phyloP scores from a whole-genome alignment of 2,113 vertebrate species.

The Garra rufa region DNA sequence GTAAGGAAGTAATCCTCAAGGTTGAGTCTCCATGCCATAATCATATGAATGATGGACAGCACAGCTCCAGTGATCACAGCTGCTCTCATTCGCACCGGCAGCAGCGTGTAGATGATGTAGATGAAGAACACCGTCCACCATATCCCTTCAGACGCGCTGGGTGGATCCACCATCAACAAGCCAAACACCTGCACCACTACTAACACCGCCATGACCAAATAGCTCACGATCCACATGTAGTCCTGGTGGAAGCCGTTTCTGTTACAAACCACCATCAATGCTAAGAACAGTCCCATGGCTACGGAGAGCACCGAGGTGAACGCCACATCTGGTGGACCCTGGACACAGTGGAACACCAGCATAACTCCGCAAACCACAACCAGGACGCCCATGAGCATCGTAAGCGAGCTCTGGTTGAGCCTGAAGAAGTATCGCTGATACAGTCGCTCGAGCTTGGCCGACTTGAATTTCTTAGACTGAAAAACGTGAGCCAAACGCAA shows the following conservation, averaged over 20 bases:
- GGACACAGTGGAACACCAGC: slow-evolving; percentile 87
- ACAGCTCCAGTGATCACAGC: slow-evolving; percentile 87
- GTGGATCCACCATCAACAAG: slow-evolving; percentile 79
- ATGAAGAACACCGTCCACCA: slow-evolving; percentile 97
- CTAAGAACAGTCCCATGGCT: slow-evolving; percentile 85
- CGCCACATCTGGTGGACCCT: slow-evolving; percentile 65
- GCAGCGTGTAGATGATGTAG: slow-evolving; percentile 95
- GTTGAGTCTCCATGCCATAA: slow-evolving; percentile 88
- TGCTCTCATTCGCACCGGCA: slow-evolving; percentile 93
- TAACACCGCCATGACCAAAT: slow-evolving; percentile 88
- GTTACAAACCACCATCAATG: slow-evolving; percentile 92
- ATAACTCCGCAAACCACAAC: slow-evolving; percentile 88
- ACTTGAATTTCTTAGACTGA: slow-evolving; percentile 95
- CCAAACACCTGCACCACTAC: slow-evolving; percentile 86
- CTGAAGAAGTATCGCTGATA: slow-evolving; percentile 99
- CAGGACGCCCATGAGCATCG: slow-evolving; percentile 93
- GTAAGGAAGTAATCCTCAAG: slow-evolving; percentile 81
- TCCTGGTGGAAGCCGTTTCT: slow-evolving; percentile 94
- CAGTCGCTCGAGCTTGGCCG: slow-evolving; percentile 91
- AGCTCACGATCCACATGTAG: slow-evolving; percentile 97
- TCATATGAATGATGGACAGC: slow-evolving; percentile 85
- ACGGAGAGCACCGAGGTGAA: slow-evolving; percentile 81
- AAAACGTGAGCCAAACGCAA: slow-evolving; percentile 82
- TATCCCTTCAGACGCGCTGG: slow-evolving; percentile 86
- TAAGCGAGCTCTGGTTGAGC: slow-evolving; percentile 97